A percentile compares a stretch with the other conserved stretches of the same genome.
Conservation (phyloP, 1,140 invertebrate genomes). For the Drosophila yakuba region DNA sequence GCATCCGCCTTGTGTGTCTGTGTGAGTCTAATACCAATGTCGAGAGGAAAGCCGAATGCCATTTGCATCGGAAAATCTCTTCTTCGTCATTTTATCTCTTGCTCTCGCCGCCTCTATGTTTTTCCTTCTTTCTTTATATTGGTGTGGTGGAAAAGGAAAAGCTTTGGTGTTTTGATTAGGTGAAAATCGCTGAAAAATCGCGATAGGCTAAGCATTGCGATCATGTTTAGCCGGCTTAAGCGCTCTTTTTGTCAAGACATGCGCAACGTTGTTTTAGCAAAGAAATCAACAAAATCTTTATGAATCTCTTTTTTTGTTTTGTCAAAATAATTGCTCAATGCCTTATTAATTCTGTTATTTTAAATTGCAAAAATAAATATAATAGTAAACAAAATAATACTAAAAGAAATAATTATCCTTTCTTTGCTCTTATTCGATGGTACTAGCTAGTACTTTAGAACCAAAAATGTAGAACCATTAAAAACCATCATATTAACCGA, state of each 20-base stretch:
- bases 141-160: constrained; percentile 15
- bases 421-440: neutral
- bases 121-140: neutral
- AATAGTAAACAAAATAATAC: too few species aligned
- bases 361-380: too few species aligned
- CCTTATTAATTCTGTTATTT: too few species aligned
- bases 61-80: constrained; percentile 22
- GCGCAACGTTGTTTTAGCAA: too few species aligned
- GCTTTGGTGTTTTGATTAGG: constrained; percentile 3
- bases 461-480: constrained; percentile 4
- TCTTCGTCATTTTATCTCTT: constrained; percentile 15
- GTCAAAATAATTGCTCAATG: too few species aligned
- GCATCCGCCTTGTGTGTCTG: constrained; percentile 51
- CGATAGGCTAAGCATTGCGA: neutral
- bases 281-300: neutral
- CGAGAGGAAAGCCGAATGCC: constrained; percentile 1
- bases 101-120: neutral
- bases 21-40: constrained; percentile 2
- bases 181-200: constrained; percentile 1
- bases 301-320: too few species aligned
- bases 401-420: too few species aligned
- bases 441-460: constrained; percentile 3
- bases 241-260: neutral
- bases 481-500: constrained; percentile 18
- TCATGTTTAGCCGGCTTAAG: constrained; percentile 4